Conservation (phyloP, 2,888 invertebrate species). For the Blastobasis lacticolella region DNA sequence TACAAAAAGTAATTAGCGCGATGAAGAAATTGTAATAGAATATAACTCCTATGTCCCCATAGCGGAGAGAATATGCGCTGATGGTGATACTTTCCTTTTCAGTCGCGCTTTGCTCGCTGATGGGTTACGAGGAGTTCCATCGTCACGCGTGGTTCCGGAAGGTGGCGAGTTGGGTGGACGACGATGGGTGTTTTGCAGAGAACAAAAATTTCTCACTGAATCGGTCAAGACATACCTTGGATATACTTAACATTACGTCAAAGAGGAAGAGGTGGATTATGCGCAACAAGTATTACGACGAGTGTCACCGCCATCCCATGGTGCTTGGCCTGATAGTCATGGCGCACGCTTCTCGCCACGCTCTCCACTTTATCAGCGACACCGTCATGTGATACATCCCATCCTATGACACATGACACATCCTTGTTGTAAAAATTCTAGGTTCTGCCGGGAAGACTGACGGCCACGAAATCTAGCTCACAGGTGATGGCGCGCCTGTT, state of each 20-base stretch:
- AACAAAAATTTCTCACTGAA: not conserved
- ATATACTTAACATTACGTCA: not conserved
- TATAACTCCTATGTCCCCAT: too few species aligned
- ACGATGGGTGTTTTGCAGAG: slow-evolving; percentile 2
- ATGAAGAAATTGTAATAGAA: too few species aligned
- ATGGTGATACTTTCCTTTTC: not conserved
- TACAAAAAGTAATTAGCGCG: too few species aligned
- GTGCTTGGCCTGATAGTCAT: not conserved
- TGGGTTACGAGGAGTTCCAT: slow-evolving; percentile 26
- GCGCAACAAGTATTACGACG: not conserved
- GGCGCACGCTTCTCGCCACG: slow-evolving; percentile 1
- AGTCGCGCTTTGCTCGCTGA: slow-evolving; percentile 12
- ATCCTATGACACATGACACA: not conserved
- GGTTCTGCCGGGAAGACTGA: too few species aligned
- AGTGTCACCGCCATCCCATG: slow-evolving; percentile 1
- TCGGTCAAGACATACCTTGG: not conserved
- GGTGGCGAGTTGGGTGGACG: slow-evolving; percentile 2
- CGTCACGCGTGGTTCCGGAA: slow-evolving; percentile 23
- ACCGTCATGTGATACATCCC: not conserved
- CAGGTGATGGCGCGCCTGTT: too few species aligned
- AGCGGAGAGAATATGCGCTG: not conserved
- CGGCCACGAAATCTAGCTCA: too few species aligned
- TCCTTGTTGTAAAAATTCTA: too few species aligned
- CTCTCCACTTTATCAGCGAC: not conserved
- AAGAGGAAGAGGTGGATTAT: not conserved